Conservation (phyloP, 2,113 vertebrate genomes). For the Gulo gulo region DNA sequence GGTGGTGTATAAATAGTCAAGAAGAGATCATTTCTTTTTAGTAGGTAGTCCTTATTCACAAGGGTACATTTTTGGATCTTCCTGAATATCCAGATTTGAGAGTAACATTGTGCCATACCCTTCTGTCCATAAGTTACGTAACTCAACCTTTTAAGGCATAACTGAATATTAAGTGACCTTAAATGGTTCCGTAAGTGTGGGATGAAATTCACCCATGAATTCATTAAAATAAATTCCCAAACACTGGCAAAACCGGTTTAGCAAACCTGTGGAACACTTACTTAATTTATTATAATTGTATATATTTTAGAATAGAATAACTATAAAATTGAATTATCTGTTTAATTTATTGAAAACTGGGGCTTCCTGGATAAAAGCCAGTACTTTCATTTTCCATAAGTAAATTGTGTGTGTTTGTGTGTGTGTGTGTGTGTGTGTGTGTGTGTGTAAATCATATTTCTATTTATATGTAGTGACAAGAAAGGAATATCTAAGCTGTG, state of each 20-base stretch:
- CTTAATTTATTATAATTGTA: background rate
- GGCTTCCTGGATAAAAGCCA: background rate
- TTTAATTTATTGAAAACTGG: background rate
- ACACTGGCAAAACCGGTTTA: constrained; percentile 1
- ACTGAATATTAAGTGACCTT: constrained; percentile 24
- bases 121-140: background rate
- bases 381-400: background rate
- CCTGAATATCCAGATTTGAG: constrained; percentile 26
- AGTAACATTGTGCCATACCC: background rate
- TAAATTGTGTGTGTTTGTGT: background rate
- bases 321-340: background rate
- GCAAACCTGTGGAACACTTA: background rate
- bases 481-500: background rate
- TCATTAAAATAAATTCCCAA: background rate
- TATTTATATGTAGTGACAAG: background rate
- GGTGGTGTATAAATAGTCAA: background rate
- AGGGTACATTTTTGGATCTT: background rate
- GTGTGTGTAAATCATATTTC: background rate
- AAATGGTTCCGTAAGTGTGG: background rate
- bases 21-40: background rate
- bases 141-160: constrained; percentile 12
- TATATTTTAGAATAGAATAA: background rate
- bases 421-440: background rate
- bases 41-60: background rate
- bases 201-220: background rate